phyloP scores from a whole-genome alignment of 2,113 vertebrate genomes.

The Micromys minutus region DNA sequence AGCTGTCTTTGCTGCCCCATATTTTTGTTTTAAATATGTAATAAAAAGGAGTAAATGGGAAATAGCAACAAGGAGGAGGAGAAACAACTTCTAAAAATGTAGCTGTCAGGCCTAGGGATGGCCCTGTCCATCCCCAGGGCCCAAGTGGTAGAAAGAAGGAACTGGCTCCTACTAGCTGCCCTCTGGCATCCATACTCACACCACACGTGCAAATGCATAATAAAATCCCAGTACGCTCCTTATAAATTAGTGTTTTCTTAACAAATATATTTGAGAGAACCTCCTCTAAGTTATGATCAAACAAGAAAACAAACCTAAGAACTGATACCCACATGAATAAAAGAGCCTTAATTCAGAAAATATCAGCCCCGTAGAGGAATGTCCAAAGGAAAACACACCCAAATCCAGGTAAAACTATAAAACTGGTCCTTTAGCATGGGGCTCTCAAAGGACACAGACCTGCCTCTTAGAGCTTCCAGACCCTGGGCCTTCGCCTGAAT shows the following conservation, averaged over 20 bases:
- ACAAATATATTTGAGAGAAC: slow-evolving; percentile 4
- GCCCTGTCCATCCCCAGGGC: too few species aligned
- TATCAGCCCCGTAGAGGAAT: neutral
- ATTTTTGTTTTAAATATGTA: slow-evolving; percentile 39
- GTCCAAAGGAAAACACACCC: slow-evolving; percentile 61
- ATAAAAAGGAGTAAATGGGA: neutral
- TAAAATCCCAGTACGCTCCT: neutral
- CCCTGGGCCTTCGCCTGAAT: slow-evolving; percentile 27
- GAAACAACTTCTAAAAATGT: neutral
- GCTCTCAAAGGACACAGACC: slow-evolving; percentile 34
- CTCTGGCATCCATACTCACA: neutral
- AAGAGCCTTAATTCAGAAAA: slow-evolving; percentile 17
- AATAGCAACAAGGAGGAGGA: neutral
- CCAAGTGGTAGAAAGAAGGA: neutral
- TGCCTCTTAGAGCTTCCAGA: slow-evolving; percentile 33
- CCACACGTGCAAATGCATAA: neutral
- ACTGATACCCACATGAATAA: neutral
- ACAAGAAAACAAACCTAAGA: slow-evolving; percentile 40
- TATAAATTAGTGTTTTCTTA: neutral
- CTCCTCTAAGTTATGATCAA: neutral
- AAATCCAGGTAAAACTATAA: slow-evolving; percentile 51
- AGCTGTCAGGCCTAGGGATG: neutral
- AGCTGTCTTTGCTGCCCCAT: neutral
- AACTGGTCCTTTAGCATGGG: neutral
- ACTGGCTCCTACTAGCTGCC: too few species aligned